Evolutionary conservation across 1,140 invertebrate genomes (phyloP).

Genomic region (Stegodyphus mimosarum): DNA sequence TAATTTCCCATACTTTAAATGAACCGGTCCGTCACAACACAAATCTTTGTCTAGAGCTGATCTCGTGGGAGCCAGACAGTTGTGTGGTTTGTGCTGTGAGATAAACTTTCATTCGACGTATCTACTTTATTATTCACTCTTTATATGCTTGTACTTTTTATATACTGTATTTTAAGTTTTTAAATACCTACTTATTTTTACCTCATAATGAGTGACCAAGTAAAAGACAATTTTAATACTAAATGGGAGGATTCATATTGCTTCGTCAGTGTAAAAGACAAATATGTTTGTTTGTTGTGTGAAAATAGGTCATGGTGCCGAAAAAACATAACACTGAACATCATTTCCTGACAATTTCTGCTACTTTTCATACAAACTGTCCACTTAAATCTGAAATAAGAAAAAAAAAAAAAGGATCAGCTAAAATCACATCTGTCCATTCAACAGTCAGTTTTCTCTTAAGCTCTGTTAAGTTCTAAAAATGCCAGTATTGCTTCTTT

Average conservation of each 20-base stretch:
- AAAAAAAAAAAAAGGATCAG: neutral
- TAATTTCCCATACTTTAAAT: neutral
- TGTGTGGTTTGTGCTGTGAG: neutral
- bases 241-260: conserved; percentile 2
- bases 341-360: neutral
- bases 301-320: neutral
- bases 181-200: neutral
- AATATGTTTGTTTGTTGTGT: conserved; percentile 15
- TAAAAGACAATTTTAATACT: conserved; percentile 16
- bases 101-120: neutral
- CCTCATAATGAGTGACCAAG: neutral
- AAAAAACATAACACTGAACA: conserved; percentile 5
- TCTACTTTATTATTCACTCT: neutral
- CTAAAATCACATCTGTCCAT: neutral
- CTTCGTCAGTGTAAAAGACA: neutral
- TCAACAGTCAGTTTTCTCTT: conserved; percentile 14
- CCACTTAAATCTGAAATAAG: conserved; percentile 13
- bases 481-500: conserved; percentile 11
- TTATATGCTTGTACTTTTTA: neutral
- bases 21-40: neutral
- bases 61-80: neutral
- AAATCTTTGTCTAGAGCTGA: neutral
- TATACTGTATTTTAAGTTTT: neutral
- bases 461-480: neutral
- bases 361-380: conserved; percentile 7